phyloP scores from a whole-genome alignment of 2,888 invertebrate genomes.

The Nasonia oneida region DNA sequence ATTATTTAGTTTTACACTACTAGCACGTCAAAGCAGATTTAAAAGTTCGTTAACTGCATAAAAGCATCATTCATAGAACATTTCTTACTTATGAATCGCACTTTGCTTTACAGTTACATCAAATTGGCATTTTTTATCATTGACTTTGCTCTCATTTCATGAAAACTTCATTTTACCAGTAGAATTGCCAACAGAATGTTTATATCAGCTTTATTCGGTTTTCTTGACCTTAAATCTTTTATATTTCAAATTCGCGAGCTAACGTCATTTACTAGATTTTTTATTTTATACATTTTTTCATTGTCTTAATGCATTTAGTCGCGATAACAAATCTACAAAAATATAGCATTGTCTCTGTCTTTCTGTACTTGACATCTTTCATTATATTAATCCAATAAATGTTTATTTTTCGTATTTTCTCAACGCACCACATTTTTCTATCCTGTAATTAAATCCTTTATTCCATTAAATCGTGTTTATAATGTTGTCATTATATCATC shows the following conservation, averaged over 20 bases:
- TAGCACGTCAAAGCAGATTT: constrained; percentile 41
- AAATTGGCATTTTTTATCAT: constrained; percentile 53
- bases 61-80: constrained; percentile 36
- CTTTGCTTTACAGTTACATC: constrained; percentile 37
- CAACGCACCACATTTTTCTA: constrained; percentile 60
- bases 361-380: constrained; percentile 71
- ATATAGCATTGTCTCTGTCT: constrained; percentile 75
- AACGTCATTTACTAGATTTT: constrained; percentile 63
- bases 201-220: neutral
- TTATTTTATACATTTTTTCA: constrained; percentile 73
- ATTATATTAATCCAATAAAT: constrained; percentile 75
- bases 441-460: constrained; percentile 63
- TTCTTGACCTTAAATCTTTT: constrained; percentile 36
- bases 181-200: constrained; percentile 32
- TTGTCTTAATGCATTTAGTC: constrained; percentile 77
- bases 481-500: constrained; percentile 67
- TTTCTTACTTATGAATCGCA: constrained; percentile 17
- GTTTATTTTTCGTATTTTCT: constrained; percentile 66
- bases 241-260: constrained; percentile 61
- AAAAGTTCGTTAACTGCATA: constrained; percentile 26
- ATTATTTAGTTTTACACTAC: constrained; percentile 36
- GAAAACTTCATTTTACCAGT: constrained; percentile 39
- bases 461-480: constrained; percentile 67
- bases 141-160: constrained; percentile 46
- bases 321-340: constrained; percentile 79